These are phyloP conservation scores for Philereme vetulata DNA, from an alignment of 2,888 invertebrate species.

Conservation along the genomic window DNA sequence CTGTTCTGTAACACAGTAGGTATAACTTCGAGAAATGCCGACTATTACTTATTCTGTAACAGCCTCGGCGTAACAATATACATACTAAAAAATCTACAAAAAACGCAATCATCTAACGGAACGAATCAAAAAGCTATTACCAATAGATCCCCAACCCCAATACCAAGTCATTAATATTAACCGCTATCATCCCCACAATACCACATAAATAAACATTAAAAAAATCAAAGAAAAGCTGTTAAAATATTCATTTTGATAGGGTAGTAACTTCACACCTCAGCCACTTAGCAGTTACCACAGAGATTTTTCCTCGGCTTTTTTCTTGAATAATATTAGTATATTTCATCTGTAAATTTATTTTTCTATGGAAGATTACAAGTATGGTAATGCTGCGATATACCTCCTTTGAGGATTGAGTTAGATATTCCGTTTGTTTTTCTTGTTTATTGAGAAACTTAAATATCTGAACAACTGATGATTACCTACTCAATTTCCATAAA, in stretches of 20 bases:
- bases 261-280: constrained; percentile 61
- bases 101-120: constrained; percentile 10
- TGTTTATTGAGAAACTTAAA: background rate
- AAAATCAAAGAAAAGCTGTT: constrained; percentile 64
- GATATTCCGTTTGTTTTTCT: constrained; percentile 35
- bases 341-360: constrained; percentile 65
- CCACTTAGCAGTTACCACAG: constrained; percentile 51
- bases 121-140: constrained; percentile 26
- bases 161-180: constrained; percentile 63
- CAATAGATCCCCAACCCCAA: constrained; percentile 40
- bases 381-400: constrained; percentile 59
- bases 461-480: too few species aligned
- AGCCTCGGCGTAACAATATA: too few species aligned
- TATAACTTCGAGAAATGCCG: too few species aligned
- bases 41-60: too few species aligned
- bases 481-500: too few species aligned
- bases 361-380: constrained; percentile 63
- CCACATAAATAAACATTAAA: constrained; percentile 73
- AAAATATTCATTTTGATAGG: constrained; percentile 67
- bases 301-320: constrained; percentile 40
- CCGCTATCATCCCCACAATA: constrained; percentile 52
- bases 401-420: constrained; percentile 44
- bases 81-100: background rate
- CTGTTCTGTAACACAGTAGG: too few species aligned
- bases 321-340: constrained; percentile 65